Percentiles rank a stretch among this genome's conserved stretches.
These are phyloP conservation scores for Oscheius sp. DNA, from an alignment of 2,888 invertebrate species.

Conservation along the genomic window DNA sequence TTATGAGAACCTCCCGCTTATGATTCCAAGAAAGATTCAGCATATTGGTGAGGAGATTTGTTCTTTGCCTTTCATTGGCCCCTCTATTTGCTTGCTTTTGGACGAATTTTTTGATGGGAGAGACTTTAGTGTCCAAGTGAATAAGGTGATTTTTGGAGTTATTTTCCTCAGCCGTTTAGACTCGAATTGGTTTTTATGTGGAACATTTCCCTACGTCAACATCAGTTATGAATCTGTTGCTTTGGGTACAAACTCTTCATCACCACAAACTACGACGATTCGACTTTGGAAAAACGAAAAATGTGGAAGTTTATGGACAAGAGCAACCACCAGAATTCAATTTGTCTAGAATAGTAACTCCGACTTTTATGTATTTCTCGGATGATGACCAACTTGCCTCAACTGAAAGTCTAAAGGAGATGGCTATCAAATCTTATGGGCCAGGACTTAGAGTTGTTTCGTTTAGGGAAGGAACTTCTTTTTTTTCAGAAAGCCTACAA, in stretches of 20 bases:
- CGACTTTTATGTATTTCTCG: conserved; percentile 35
- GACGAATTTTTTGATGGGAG: too few species aligned
- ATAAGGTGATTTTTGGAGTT: background rate
- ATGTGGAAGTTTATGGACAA: background rate
- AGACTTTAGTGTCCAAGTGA: too few species aligned
- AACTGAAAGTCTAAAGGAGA: background rate
- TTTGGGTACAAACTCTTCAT: conserved; percentile 41
- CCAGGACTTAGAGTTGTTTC: background rate
- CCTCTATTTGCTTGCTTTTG: too few species aligned
- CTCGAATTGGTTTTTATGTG: background rate
- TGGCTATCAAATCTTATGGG: background rate
- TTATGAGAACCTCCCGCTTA: too few species aligned
- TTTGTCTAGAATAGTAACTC: conserved; percentile 34
- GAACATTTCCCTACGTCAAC: conserved; percentile 32
- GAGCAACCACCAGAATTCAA: conserved; percentile 26
- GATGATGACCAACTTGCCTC: conserved; percentile 12
- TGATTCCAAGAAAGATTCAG: too few species aligned
- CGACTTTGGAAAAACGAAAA: conserved; percentile 28
- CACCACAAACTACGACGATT: conserved; percentile 34
- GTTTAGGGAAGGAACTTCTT: background rate
- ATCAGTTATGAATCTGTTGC: conserved; percentile 35
- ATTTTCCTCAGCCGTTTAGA: background rate
- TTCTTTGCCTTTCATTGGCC: too few species aligned
- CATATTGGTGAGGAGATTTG: too few species aligned
- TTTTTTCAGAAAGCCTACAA: conserved; percentile 23